Conservation (phyloP, 2,888 invertebrate genomes). For the Tanaodytes sp. region DNA sequence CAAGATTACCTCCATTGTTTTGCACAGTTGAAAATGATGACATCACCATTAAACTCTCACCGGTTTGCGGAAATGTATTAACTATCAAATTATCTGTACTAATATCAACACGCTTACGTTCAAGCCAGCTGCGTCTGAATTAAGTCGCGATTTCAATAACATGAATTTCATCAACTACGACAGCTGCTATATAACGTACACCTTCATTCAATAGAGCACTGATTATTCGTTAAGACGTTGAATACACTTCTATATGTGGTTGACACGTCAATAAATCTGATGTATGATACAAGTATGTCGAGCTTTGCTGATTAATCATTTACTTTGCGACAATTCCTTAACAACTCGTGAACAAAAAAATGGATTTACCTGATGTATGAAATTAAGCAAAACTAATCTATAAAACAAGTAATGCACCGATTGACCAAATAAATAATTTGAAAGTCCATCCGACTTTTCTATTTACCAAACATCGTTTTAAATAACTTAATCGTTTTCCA, state of each 20-base stretch:
- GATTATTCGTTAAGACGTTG: constrained; percentile 52
- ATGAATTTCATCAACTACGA: constrained; percentile 46
- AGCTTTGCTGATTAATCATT: constrained; percentile 27
- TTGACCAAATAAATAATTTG: too few species aligned
- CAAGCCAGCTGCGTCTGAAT: constrained; percentile 33
- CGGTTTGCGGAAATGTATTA: constrained; percentile 72
- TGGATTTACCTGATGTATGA: too few species aligned
- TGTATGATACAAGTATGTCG: constrained; percentile 34
- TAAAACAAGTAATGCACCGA: too few species aligned
- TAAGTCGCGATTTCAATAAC: constrained; percentile 53
- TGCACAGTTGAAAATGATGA: constrained; percentile 72
- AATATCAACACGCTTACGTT: constrained; percentile 65
- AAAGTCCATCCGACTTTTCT: too few species aligned
- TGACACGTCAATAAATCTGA: constrained; percentile 45
- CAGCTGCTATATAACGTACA: constrained; percentile 21
- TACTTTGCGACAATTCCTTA: constrained; percentile 13
- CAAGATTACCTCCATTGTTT: constrained; percentile 72
- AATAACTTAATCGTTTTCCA: too few species aligned
- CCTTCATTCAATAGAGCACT: constrained; percentile 30
- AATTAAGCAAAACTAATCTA: too few species aligned
- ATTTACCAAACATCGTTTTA: too few species aligned
- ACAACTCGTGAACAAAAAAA: too few species aligned
- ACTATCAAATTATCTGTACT: constrained; percentile 73
- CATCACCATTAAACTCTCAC: constrained; percentile 73
- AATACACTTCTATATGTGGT: constrained; percentile 30